Evolutionary conservation across 2,113 vertebrate genomes (phyloP).

Genomic region (Martes martes): DNA sequence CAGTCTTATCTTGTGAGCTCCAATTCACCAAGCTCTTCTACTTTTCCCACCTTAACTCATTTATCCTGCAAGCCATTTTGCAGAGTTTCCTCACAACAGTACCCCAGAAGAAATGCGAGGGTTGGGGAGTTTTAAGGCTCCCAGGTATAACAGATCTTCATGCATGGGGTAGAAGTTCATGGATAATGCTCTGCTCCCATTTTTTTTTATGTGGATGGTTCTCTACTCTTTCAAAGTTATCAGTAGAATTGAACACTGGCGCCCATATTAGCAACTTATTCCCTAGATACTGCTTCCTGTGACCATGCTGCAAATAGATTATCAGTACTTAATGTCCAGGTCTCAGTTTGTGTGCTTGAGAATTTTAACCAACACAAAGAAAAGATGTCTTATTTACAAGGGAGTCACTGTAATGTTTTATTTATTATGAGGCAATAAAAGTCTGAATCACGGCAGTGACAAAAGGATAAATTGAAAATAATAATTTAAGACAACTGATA

Average conservation of each 20-base stretch:
- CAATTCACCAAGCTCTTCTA: too few relatives aligned
- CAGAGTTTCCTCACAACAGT: neutral
- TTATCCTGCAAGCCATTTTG: neutral
- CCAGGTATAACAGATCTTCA: neutral
- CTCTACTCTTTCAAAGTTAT: neutral
- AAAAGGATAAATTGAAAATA: neutral
- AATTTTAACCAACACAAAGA: neutral
- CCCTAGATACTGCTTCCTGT: neutral
- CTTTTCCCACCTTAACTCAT: neutral
- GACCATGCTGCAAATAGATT: neutral
- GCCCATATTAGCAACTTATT: neutral
- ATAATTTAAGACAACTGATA: neutral
- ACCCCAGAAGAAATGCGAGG: neutral
- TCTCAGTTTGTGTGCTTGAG: neutral
- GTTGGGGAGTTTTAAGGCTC: rapidly evolving
- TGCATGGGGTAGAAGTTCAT: neutral
- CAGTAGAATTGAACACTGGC: neutral
- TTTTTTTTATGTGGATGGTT: neutral
- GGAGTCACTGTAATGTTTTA: neutral
- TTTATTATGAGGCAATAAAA: neutral
- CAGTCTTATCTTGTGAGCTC: neutral
- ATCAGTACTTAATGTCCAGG: neutral
- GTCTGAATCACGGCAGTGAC: neutral
- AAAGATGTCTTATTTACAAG: neutral
- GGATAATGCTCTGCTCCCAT: neutral